Evolutionary conservation across 2,797 vertebrate species (phyloP).

Genomic region (Bryconaethiops microstoma): DNA sequence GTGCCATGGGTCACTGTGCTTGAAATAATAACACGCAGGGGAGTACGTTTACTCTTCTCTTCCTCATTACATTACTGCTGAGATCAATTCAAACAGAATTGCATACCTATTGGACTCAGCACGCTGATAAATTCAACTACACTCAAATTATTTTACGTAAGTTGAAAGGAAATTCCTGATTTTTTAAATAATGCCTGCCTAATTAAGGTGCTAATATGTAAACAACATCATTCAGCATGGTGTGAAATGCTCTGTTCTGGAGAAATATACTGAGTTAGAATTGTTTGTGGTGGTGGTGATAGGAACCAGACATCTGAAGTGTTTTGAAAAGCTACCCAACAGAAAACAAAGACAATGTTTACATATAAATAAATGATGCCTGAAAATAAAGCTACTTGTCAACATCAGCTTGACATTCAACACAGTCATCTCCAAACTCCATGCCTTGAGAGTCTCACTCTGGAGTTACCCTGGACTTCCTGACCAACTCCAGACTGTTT

Average conservation of each 20-base stretch:
- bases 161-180: not conserved
- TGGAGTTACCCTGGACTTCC: no score
- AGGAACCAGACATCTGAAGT: no score
- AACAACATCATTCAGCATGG: not conserved
- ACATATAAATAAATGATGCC: no score
- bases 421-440: no score
- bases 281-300: no score
- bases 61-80: slow-evolving; percentile 26
- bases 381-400: no score
- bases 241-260: not conserved
- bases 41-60: slow-evolving; percentile 21
- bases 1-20: slow-evolving; percentile 4
- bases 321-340: no score
- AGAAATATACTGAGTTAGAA: not conserved
- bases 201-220: not conserved
- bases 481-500: no score
- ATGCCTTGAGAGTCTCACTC: no score
- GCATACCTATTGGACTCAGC: slow-evolving; percentile 16
- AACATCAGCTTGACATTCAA: no score
- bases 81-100: slow-evolving; percentile 31
- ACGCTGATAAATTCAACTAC: slow-evolving; percentile 8
- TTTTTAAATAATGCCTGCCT: not conserved
- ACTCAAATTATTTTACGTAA: slow-evolving; percentile 11
- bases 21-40: slow-evolving; percentile 11
- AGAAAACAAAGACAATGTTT: no score